Conservation (phyloP, 2,113 vertebrate genomes). For the Uropsilus gracilis region DNA sequence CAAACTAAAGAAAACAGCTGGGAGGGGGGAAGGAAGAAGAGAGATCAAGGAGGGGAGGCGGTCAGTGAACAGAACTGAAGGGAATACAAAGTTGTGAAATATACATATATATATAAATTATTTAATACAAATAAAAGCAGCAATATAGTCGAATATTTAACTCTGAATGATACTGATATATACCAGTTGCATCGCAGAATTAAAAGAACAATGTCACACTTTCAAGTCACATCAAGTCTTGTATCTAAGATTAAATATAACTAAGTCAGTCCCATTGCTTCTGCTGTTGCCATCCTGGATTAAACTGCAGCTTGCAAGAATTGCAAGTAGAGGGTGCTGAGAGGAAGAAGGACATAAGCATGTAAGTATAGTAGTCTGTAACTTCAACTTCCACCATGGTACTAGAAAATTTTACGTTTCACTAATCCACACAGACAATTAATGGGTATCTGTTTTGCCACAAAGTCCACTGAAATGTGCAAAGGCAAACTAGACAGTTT, state of each 20-base stretch:
- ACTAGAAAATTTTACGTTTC: not conserved
- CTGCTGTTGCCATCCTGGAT: not conserved
- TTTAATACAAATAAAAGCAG: no score
- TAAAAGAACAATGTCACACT: not conserved
- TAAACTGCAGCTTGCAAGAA: not conserved
- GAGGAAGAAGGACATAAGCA: not conserved
- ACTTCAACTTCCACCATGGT: not conserved
- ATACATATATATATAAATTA: no score
- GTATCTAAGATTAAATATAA: not conserved
- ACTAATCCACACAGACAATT: not conserved
- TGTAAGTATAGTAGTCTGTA: not conserved
- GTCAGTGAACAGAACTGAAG: no score
- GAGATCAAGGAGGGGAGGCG: no score
- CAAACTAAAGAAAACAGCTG: no score
- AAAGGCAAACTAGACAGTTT: not conserved
- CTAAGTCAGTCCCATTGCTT: not conserved
- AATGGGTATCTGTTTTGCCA: not conserved
- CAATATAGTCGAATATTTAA: not conserved
- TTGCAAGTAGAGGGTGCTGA: not conserved
- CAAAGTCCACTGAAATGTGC: not conserved
- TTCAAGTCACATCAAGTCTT: not conserved
- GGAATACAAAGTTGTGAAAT: no score
- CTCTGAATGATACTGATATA: accelerated
- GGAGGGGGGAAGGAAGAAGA: no score
- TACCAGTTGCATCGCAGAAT: not conserved